phyloP scores from a whole-genome alignment of 2,113 vertebrate genomes.

The Pomatorhinus ruficollis region DNA sequence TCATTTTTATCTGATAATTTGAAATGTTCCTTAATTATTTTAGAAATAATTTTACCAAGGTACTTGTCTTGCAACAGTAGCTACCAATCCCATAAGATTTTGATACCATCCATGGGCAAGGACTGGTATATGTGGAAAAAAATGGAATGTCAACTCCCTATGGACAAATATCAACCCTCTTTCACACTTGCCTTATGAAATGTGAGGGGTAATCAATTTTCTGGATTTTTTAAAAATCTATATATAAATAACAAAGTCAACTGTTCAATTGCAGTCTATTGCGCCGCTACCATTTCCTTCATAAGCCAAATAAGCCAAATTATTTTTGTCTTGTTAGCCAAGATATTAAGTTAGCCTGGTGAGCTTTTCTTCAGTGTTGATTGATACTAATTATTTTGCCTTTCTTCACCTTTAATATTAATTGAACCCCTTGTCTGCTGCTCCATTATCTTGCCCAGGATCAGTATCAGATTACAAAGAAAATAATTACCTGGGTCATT shows the following conservation, averaged over 20 bases:
- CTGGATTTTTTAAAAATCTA: background rate
- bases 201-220: background rate
- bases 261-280: background rate
- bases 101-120: fast-evolving
- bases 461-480: background rate
- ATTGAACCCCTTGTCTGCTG: background rate
- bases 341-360: background rate
- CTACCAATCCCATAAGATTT: fast-evolving
- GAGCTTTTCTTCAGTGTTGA: background rate
- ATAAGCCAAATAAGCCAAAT: background rate
- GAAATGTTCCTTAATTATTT: background rate
- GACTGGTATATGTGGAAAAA: background rate
- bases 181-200: background rate
- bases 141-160: background rate
- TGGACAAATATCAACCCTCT: background rate
- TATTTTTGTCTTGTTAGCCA: background rate
- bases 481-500: background rate
- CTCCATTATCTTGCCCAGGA: background rate
- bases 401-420: background rate
- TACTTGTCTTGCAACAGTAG: background rate
- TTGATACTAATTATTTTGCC: background rate
- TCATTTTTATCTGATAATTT: background rate
- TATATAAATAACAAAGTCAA: background rate
- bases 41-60: background rate
- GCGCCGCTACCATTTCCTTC: background rate